phyloP scores from a whole-genome alignment of 2,888 invertebrate genomes.

The Aquatica leii region DNA sequence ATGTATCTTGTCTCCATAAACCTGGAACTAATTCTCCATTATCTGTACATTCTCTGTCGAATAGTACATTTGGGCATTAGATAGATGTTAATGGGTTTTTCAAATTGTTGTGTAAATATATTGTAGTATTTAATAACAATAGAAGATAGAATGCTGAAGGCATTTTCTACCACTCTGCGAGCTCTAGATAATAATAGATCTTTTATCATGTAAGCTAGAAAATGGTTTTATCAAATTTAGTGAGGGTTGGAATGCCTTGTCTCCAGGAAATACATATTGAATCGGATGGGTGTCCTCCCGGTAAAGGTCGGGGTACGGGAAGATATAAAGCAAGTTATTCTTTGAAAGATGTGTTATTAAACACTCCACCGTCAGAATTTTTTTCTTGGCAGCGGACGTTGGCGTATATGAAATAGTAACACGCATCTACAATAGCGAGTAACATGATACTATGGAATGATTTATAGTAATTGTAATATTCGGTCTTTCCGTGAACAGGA shows the following conservation, averaged over 20 bases:
- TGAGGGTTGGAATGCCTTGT: neutral
- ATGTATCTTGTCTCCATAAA: no score
- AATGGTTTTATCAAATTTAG: neutral
- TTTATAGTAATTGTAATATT: neutral
- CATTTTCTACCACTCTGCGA: neutral
- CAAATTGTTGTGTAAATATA: neutral
- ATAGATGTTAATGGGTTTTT: neutral
- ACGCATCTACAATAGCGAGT: neutral
- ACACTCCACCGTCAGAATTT: no score
- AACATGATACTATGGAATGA: neutral
- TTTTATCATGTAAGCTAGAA: neutral
- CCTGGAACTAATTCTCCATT: no score
- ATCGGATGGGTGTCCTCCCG: conserved; percentile 4
- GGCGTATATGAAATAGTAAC: no score
- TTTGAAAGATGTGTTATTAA: no score
- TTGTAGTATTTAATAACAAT: neutral
- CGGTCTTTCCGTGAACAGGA: neutral
- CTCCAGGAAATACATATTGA: neutral
- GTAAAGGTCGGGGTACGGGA: conserved; percentile 2
- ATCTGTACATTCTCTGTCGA: neutral
- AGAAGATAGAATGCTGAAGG: neutral
- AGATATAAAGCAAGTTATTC: neutral
- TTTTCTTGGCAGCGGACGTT: no score
- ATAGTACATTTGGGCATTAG: neutral
- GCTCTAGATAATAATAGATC: neutral